Evolutionary conservation across 2,113 vertebrate species (phyloP), one percentile per base, ranked within the genome.

Genomic region (Girardinichthys multiradiatus): DNA sequence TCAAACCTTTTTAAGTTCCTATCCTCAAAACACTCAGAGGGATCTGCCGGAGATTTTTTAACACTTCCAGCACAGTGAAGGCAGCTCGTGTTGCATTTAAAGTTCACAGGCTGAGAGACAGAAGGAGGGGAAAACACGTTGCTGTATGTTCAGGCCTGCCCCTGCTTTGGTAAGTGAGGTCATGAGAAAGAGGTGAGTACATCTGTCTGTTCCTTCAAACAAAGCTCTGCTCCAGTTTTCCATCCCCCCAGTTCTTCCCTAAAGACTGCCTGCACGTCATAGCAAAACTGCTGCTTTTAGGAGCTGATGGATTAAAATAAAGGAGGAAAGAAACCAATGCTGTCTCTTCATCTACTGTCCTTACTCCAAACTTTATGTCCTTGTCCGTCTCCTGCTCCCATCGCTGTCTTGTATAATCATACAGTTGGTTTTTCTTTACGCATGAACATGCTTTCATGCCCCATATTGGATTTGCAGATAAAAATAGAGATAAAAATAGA

Each of bases 1-100:
- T 57, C n/a, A 17, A 83, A 57, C 70, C 79, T 48, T 87, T 88
- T 83, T 80, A 89, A 84, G 82, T 79, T 88, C 66, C 75, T 64
- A 65, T 74, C 77, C 68, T 68, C 29, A 28, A 61, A 80, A 77
- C 35, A 77, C 79, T 73, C 58, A 37, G 11, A 65, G 19, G 80
- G 66, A 76, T 76, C 65, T 39, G 26, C 42, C 60, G 11, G 60
- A 29, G 64, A 48, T 66, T 57, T 78, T 51, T 64, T 4, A 31
- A 62, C 17, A 62, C 76, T 77, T 79, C 4, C 37, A 64, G 35
- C 15, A 17, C 26, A 12, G 72, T 10, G 26, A 63, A 70, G 68
- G 8, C 9, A 63, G 54, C 30, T 64, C 26, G 29, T 59, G 29
- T 64, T 72, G 60, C 67, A 51, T 31, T 67, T 64, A 67, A 69